Evolutionary conservation across 2,113 vertebrate species (phyloP).

Genomic region (Antechinus flavipes): DNA sequence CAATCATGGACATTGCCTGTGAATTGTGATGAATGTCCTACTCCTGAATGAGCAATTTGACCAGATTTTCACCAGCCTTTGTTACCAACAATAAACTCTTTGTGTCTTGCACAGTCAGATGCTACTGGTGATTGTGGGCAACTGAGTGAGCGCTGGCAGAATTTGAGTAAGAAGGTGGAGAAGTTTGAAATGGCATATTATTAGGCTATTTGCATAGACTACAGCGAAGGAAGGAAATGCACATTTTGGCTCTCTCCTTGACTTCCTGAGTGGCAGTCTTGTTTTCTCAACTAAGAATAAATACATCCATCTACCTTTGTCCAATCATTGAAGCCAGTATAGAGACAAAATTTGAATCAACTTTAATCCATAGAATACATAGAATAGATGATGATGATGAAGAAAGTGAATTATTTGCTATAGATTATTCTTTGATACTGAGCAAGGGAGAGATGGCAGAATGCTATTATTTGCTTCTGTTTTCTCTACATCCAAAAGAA

Average conservation of each 20-base stretch:
- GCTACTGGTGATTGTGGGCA: background rate
- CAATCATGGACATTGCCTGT: slow-evolving; percentile 38
- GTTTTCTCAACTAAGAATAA: background rate
- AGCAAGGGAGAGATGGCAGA: background rate
- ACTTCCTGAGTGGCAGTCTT: background rate
- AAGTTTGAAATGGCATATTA: background rate
- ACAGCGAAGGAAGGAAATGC: background rate
- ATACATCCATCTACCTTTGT: background rate
- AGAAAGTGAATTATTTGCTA: background rate
- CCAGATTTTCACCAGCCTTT: slow-evolving; percentile 22
- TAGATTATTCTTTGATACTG: background rate
- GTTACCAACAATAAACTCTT: slow-evolving; percentile 1
- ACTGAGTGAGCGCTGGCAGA: background rate
- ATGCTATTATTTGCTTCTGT: background rate
- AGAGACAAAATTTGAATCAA: background rate
- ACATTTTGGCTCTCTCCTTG: background rate
- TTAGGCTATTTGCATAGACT: background rate
- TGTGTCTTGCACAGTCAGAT: background rate
- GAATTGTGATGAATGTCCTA: background rate
- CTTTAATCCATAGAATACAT: background rate
- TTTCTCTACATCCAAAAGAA: background rate
- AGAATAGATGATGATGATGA: background rate
- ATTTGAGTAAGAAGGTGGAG: background rate
- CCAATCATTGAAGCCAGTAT: background rate
- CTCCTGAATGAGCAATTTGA: slow-evolving; percentile 34